These are phyloP conservation scores for Anguilla anguilla DNA, from an alignment of 2,797 vertebrate genomes.

Conservation along the genomic window DNA sequence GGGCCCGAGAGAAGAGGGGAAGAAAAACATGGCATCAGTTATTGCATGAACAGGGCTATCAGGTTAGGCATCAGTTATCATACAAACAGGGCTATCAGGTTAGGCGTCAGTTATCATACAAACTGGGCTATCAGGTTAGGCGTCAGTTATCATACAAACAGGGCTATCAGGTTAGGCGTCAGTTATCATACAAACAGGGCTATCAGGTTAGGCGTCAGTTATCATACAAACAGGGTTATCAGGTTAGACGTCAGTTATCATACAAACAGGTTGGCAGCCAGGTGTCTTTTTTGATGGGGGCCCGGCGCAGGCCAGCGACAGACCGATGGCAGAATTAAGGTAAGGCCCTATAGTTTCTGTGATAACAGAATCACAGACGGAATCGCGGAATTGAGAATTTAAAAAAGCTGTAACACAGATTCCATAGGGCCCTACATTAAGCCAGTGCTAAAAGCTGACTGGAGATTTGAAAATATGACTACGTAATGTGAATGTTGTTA, in stretches of 20 bases:
- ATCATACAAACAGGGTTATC: background rate
- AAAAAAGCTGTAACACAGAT: too few species aligned
- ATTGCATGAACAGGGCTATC: too few species aligned
- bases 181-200: background rate
- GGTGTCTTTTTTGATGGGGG: too few species aligned
- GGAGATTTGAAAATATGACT: too few species aligned
- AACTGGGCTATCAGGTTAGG: background rate
- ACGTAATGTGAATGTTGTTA: too few species aligned
- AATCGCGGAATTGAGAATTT: too few species aligned
- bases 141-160: background rate
- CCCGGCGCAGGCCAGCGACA: too few species aligned
- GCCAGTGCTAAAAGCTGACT: too few species aligned
- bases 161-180: background rate
- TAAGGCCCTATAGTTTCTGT: too few species aligned
- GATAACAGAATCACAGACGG: too few species aligned
- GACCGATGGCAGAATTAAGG: too few species aligned
- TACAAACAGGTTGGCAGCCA: background rate
- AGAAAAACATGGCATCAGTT: background rate
- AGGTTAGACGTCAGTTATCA: background rate
- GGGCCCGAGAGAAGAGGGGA: conserved; percentile 36
- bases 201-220: background rate
- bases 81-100: background rate
- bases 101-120: background rate
- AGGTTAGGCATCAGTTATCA: background rate
- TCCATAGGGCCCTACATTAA: too few species aligned